Evolutionary conservation across 2,113 vertebrate species (phyloP).

Genomic region (Chrysochloris asiatica): DNA sequence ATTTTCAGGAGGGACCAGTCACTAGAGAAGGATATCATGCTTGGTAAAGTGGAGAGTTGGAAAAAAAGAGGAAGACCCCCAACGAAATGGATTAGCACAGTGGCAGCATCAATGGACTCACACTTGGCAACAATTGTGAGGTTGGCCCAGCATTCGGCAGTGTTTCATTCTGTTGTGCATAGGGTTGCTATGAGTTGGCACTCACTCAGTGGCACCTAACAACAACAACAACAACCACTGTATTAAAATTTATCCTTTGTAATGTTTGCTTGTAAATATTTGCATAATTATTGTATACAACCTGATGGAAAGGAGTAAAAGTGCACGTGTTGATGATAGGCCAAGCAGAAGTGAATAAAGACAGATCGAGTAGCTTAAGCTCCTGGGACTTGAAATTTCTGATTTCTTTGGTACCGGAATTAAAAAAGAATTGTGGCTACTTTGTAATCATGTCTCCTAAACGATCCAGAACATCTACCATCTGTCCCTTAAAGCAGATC

Average conservation of each 20-base stretch:
- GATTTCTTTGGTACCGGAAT: background rate
- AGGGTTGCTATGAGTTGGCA: too few species aligned
- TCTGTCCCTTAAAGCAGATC: background rate
- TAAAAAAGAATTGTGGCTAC: background rate
- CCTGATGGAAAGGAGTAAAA: background rate
- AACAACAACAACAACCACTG: background rate
- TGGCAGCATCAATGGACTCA: too few species aligned
- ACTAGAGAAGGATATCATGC: too few species aligned
- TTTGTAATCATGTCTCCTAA: background rate
- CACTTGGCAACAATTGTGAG: too few species aligned
- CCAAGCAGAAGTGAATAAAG: background rate
- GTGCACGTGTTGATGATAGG: background rate
- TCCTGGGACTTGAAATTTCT: background rate
- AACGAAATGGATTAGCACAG: too few species aligned
- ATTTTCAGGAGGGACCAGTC: too few species aligned
- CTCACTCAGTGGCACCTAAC: too few species aligned
- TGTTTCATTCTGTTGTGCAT: too few species aligned
- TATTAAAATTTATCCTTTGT: slow-evolving; percentile 61
- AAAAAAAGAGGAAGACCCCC: too few species aligned
- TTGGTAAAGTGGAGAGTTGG: too few species aligned
- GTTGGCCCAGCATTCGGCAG: too few species aligned
- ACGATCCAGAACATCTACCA: background rate
- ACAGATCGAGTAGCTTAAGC: background rate
- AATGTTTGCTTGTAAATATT: slow-evolving; percentile 47
- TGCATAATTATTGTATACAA: slow-evolving; percentile 47